A percentile compares a stretch with the other conserved stretches of the same genome.
These are phyloP conservation scores for Lithophane socia DNA, from an alignment of 2,888 invertebrate genomes.

Conservation along the genomic window DNA sequence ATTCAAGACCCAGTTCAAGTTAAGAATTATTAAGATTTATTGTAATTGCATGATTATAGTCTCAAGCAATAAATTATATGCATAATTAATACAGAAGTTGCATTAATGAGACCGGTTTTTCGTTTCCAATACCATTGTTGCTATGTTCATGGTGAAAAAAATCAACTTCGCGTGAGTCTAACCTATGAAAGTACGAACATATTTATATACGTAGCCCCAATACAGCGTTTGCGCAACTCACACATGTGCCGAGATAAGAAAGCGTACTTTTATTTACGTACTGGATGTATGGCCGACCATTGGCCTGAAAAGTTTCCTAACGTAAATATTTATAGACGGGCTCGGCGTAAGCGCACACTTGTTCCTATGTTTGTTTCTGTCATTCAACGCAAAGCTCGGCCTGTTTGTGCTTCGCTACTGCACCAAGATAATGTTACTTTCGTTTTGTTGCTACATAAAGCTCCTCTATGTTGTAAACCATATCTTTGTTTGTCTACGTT, in stretches of 20 bases:
- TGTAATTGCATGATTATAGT: conserved; percentile 52
- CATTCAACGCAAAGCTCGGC: conserved; percentile 84
- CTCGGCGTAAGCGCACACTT: conserved; percentile 82
- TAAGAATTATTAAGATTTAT: conserved; percentile 55
- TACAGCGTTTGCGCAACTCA: conserved; percentile 84
- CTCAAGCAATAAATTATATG: conserved; percentile 45
- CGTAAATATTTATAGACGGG: conserved; percentile 89
- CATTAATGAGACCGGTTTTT: conserved; percentile 34
- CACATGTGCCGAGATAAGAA: conserved; percentile 88
- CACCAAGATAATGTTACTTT: conserved; percentile 74
- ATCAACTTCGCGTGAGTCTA: conserved; percentile 40
- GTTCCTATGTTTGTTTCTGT: conserved; percentile 89
- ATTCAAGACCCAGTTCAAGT: conserved; percentile 43
- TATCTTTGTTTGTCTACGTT: conserved; percentile 65
- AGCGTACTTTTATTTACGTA: conserved; percentile 87
- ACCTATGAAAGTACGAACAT: conserved; percentile 55
- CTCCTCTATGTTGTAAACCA: conserved; percentile 65
- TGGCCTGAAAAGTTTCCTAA: conserved; percentile 88
- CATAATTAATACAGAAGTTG: conserved; percentile 34
- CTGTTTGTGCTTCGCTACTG: conserved; percentile 70
- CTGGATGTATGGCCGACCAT: conserved; percentile 83
- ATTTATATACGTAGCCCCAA: conserved; percentile 70
- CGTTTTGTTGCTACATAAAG: conserved; percentile 75
- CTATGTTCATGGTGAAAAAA: conserved; percentile 37
- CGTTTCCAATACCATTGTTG: conserved; percentile 45